Percentiles rank a stretch among this genome's conserved stretches.
Evolutionary conservation across 2,113 vertebrate species (phyloP).

Genomic region (Alethe castanea): DNA sequence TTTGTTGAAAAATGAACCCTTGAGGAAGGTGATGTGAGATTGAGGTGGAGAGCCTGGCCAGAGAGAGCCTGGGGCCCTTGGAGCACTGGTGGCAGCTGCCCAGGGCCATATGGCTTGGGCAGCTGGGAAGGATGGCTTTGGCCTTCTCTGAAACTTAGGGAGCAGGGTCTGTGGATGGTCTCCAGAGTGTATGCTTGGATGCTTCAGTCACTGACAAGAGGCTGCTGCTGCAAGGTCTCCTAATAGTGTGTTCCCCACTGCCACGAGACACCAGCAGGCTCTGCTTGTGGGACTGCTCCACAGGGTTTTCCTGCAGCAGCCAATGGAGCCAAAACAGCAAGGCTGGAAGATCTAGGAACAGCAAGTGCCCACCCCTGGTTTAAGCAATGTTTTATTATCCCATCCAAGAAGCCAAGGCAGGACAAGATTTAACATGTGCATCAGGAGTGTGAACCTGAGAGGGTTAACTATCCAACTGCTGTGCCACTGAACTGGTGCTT

Average conservation of each 20-base stretch:
- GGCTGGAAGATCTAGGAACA: neutral
- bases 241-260: neutral
- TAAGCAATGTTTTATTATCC: neutral
- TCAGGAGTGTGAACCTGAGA: neutral
- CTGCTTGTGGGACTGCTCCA: neutral
- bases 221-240: neutral
- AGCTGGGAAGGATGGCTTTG: neutral
- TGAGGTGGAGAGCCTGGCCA: neutral
- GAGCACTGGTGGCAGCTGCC: neutral
- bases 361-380: neutral
- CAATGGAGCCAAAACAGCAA: neutral
- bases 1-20: neutral
- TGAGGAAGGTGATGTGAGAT: neutral
- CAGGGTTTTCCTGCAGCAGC: neutral
- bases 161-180: neutral
- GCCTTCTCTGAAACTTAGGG: neutral
- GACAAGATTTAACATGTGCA: fast-evolving
- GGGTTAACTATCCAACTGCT: neutral
- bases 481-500: neutral
- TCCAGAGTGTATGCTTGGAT: neutral
- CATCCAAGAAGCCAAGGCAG: neutral
- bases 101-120: fast-evolving
- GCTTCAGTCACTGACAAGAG: neutral
- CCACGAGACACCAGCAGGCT: neutral
- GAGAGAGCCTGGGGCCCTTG: neutral